Evolutionary conservation across 2,797 vertebrate species (phyloP), one percentile per base, ranked within the genome.

Genomic region (Sandelia bainsii): DNA sequence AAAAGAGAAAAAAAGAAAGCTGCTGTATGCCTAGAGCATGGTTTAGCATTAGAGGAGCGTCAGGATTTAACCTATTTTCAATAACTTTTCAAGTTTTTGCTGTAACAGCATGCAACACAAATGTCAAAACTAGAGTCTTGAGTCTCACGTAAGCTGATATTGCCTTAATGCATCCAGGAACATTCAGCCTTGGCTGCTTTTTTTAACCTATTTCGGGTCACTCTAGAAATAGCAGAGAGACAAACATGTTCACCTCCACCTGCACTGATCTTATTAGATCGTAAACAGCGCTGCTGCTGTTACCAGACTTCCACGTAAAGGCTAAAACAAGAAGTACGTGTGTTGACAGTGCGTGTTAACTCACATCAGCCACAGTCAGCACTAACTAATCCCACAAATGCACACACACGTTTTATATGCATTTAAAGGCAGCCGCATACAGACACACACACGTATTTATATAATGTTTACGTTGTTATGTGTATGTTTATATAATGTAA

Each of bases 1-100:
- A 53, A 45, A 49, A 45, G 32, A 52, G 40, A 32, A 3, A 20
- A 40, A 58, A 53, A 19, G 1, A 49, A 61, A 27, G 32, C 8
- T 14, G 14, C 42, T 62, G 27, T 60, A 42, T 56, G 56, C 66
- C 76, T 13, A 22, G 59, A 77, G 74, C 39, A 0, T 62, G 37
- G 69, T 66, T 85, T 79, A 72, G 62, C n/a, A 42, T 68, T 44
- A 56, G 62, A 49, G 34, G 27, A 69, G 63, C 39, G 20, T 60
- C 22, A 63, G 34, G 64, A 52, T 65, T 69, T 39, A 67, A 75
- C 56, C 40, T 39, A 14, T 70, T 72, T 85, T 71, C 14, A 40
- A 61, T 0, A 14, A 66, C 72, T 49, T 14, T 51, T 32, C 7
- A 39, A 45, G 16, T 63, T 72, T 27, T 19, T 13, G 5, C 20